A percentile compares a stretch with the other conserved stretches of the same genome.
Evolutionary conservation across 2,113 vertebrate genomes (phyloP).

Genomic region (Uropsilus gracilis): DNA sequence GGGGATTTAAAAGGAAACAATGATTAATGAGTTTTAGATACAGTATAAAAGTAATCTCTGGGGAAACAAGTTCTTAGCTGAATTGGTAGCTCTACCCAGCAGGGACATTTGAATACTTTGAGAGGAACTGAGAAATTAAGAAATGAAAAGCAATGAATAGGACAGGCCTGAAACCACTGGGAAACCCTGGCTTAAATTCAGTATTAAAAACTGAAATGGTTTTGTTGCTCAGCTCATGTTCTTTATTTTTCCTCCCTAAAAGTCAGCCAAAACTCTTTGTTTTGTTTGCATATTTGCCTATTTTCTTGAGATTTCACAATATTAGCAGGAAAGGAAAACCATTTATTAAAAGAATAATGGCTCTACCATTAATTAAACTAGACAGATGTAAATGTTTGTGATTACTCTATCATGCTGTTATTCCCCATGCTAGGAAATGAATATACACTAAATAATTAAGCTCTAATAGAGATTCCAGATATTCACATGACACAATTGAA

Average conservation of each 20-base stretch:
- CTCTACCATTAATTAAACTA: background rate
- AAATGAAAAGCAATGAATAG: conserved; percentile 57
- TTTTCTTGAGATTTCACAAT: background rate
- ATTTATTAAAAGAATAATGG: conserved; percentile 33
- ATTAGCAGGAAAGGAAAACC: background rate
- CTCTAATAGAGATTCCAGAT: background rate
- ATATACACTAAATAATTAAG: background rate
- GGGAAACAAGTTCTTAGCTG: conserved; percentile 45
- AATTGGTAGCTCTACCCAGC: conserved; percentile 38
- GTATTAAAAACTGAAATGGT: conserved; percentile 48
- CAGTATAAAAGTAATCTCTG: conserved; percentile 45
- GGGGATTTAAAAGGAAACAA: conserved; percentile 44
- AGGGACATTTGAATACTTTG: conserved; percentile 37
- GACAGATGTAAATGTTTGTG: background rate
- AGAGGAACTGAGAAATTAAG: conserved; percentile 68
- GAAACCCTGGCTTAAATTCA: conserved; percentile 35
- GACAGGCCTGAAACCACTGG: conserved; percentile 46
- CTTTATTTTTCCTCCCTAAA: background rate
- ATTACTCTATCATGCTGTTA: background rate
- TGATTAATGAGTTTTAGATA: conserved; percentile 60
- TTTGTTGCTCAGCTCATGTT: conserved; percentile 28
- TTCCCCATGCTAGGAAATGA: background rate
- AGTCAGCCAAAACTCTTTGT: background rate
- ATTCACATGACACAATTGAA: background rate
- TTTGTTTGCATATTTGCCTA: background rate